A percentile compares a stretch with the other conserved stretches of the same genome.
Conservation (phyloP, 1,140 invertebrate species). For the Chelonus insularis region DNA sequence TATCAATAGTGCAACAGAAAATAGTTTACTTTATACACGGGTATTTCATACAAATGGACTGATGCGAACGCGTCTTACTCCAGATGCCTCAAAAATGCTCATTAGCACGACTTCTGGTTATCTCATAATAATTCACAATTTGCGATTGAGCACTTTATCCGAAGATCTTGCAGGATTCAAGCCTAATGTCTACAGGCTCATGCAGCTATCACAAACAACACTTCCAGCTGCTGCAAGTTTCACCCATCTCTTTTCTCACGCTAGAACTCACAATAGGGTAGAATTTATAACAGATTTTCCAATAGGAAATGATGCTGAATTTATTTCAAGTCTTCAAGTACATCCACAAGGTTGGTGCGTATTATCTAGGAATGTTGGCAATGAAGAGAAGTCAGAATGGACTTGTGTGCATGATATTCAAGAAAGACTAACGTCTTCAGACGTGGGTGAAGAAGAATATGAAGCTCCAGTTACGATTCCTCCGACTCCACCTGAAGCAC, state of each 20-base stretch:
- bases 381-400: conserved; percentile 87
- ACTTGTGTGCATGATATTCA: conserved; percentile 93
- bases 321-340: conserved; percentile 86
- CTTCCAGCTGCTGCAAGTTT: conserved; percentile 78
- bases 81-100: conserved; percentile 84
- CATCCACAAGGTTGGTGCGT: conserved; percentile 92
- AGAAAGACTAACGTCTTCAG: conserved; percentile 56
- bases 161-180: conserved; percentile 85
- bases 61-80: conserved; percentile 86
- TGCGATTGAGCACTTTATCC: conserved; percentile 77
- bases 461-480: conserved; percentile 34
- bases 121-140: conserved; percentile 86
- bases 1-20: conserved; percentile 82
- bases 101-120: conserved; percentile 89
- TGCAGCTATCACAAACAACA: conserved; percentile 81
- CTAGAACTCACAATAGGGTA: conserved; percentile 77
- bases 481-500: background rate
- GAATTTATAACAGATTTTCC: conserved; percentile 92
- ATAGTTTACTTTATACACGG: conserved; percentile 75
- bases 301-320: conserved; percentile 80
- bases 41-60: conserved; percentile 83
- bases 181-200: conserved; percentile 86
- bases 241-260: conserved; percentile 77
- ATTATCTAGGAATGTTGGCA: conserved; percentile 83
- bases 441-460: conserved; percentile 38